Conservation (phyloP, 2,888 invertebrate species). For the Parthenolecanium corni region DNA sequence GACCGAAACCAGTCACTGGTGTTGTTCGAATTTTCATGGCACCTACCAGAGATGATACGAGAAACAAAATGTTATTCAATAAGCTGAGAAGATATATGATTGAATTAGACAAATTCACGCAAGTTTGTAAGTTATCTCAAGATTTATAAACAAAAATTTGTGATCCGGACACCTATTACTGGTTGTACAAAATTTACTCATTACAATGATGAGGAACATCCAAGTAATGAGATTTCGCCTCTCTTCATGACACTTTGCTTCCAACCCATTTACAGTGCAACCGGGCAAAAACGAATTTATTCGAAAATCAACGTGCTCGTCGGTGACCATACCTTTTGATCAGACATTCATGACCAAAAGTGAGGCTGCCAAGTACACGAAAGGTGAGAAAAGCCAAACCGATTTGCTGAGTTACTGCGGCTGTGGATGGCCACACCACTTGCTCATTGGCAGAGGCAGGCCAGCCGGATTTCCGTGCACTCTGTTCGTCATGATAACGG, state of each 20-base stretch:
- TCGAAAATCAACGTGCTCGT: conserved; percentile 56
- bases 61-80: conserved; percentile 48
- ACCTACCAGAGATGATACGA: conserved; percentile 52
- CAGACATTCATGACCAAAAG: conserved; percentile 64
- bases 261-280: too few species aligned
- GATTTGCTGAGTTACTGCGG: conserved; percentile 55
- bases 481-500: conserved; percentile 38
- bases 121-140: conserved; percentile 45
- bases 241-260: too few species aligned
- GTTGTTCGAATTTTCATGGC: conserved; percentile 60
- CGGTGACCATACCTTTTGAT: conserved; percentile 75
- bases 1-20: conserved; percentile 41
- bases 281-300: conserved; percentile 55
- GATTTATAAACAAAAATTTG: too few species aligned
- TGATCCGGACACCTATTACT: too few species aligned
- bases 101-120: conserved; percentile 59
- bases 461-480: conserved; percentile 37
- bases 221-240: too few species aligned
- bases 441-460: conserved; percentile 39
- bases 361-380: conserved; percentile 36
- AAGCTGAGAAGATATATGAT: conserved; percentile 54
- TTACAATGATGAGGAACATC: too few species aligned
- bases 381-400: background rate
- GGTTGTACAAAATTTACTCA: too few species aligned
- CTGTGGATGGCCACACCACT: conserved; percentile 46